Evolutionary conservation across 2,888 invertebrate species (phyloP).

Genomic region (Lordiphosa fenestrarum): DNA sequence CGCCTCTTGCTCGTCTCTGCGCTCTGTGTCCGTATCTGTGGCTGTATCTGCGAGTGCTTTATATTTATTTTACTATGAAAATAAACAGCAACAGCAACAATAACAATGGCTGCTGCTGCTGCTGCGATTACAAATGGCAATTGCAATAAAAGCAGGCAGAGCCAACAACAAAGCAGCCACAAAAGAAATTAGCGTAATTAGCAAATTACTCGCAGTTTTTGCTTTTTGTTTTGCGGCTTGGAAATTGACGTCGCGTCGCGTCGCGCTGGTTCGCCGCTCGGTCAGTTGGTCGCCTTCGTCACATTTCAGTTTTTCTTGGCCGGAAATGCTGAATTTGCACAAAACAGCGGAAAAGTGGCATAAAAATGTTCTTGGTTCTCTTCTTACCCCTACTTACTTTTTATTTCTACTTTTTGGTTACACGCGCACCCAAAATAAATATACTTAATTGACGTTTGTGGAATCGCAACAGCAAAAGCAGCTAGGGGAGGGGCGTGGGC

Average conservation of each 20-base stretch:
- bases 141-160: slow-evolving; percentile 46
- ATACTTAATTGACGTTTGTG: slow-evolving; percentile 72
- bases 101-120: slow-evolving; percentile 26
- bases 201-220: slow-evolving; percentile 60
- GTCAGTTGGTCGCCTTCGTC: slow-evolving; percentile 56
- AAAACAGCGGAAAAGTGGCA: slow-evolving; percentile 61
- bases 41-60: slow-evolving; percentile 24
- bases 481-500: slow-evolving; percentile 21
- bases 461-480: slow-evolving; percentile 40
- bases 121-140: slow-evolving; percentile 44
- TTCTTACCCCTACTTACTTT: not conserved
- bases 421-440: slow-evolving; percentile 69
- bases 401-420: slow-evolving; percentile 36
- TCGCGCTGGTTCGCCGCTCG: slow-evolving; percentile 38
- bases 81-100: slow-evolving; percentile 42
- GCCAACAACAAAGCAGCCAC: slow-evolving; percentile 68
- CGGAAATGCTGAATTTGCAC: slow-evolving; percentile 76
- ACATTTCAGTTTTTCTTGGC: slow-evolving; percentile 71
- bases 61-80: slow-evolving; percentile 66
- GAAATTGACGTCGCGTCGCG: slow-evolving; percentile 54
- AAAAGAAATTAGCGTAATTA: slow-evolving; percentile 74
- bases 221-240: slow-evolving; percentile 40
- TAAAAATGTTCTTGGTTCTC: slow-evolving; percentile 43
- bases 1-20: slow-evolving; percentile 8
- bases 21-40: slow-evolving; percentile 11